Evolutionary conservation across 2,888 invertebrate genomes (phyloP).

Genomic region (Dendrolimus pini): DNA sequence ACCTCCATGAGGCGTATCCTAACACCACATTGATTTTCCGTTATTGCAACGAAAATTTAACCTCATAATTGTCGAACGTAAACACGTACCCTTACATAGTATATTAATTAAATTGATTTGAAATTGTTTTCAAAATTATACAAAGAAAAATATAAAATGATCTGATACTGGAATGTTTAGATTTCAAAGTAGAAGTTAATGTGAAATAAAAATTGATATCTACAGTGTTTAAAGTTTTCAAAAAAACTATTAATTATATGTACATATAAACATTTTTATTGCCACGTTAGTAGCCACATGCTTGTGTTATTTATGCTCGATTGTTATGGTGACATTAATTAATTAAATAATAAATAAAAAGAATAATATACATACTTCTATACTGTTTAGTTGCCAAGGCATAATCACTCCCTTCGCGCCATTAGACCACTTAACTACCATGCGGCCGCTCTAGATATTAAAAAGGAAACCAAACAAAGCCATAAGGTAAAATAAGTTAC

Average conservation of each 20-base stretch:
- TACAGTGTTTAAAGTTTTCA: too few species aligned
- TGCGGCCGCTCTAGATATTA: slow-evolving; percentile 66
- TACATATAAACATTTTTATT: too few species aligned
- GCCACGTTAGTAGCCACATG: slow-evolving; percentile 1
- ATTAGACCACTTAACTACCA: slow-evolving; percentile 74
- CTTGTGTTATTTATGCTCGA: slow-evolving; percentile 15
- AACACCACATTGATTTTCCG: neutral
- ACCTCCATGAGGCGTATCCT: slow-evolving; percentile 49
- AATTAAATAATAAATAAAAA: slow-evolving; percentile 28
- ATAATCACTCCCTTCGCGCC: slow-evolving; percentile 68
- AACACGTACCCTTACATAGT: too few species aligned
- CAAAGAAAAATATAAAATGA: too few species aligned
- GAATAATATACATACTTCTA: slow-evolving; percentile 58
- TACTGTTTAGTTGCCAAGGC: slow-evolving; percentile 69
- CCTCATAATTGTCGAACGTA: too few species aligned
- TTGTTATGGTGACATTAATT: slow-evolving; percentile 6
- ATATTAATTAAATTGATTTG: too few species aligned
- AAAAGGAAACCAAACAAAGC: slow-evolving; percentile 58
- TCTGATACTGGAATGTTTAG: too few species aligned
- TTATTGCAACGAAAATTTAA: too few species aligned
- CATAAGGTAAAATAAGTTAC: slow-evolving; percentile 52
- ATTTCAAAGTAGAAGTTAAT: too few species aligned
- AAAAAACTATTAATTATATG: too few species aligned
- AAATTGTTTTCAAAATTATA: too few species aligned
- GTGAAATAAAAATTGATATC: too few species aligned